Base-by-base conservation (phyloP, 2,888 invertebrate genomes). In the Epirrhoe tristata region DNA sequence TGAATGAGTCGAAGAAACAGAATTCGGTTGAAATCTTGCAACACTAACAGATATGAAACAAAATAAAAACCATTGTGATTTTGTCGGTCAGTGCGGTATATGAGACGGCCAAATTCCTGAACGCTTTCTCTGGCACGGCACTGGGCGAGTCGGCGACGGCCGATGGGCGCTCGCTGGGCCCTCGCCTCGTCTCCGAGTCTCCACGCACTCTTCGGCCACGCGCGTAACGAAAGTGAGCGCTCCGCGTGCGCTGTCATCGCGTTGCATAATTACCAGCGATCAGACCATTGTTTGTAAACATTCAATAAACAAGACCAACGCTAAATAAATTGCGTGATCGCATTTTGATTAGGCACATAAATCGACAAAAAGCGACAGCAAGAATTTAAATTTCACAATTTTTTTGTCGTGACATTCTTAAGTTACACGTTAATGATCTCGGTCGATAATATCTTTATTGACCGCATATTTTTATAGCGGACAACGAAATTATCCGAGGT, bases 241-340 rank as follows among this genome's bases (percentile, higher is more conserved):
- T 78, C 82, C 77, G 84, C 80, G 80, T 77, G 81, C 77, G 82
- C 87, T 90, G 92, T 91, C 92, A 88, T 88, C 86, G 77, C 75
- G 78, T 93, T 93, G 91, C 92, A 91, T 93, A 93, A 92, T 91
- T 92, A 91, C 83, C 82, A 81, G 84, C 90, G 84, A 88, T 87
- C 86, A 84, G 74, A 87, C 84, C 84, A 90, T 89, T 93, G 93
- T 93, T 93, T 93, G 91, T 91, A 92, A 93, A 93, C 91, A 93
- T 81, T 83, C 81, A 85, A 87, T 87, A 83, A 85, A 80, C 79
- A 81, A 83, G 83, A 84, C 79, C 76, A 84, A 75, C 64, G 61
- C 62, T 55, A 66, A 85, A 83, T 77, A 77, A 85, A 83, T 86
- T 82, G 90, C 89, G 88, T 90, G 89, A 87, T 82, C 78, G 83